These are phyloP conservation scores for Lysiphlebus fabarum DNA, from an alignment of 1,140 invertebrate species.

Conservation along the genomic window DNA sequence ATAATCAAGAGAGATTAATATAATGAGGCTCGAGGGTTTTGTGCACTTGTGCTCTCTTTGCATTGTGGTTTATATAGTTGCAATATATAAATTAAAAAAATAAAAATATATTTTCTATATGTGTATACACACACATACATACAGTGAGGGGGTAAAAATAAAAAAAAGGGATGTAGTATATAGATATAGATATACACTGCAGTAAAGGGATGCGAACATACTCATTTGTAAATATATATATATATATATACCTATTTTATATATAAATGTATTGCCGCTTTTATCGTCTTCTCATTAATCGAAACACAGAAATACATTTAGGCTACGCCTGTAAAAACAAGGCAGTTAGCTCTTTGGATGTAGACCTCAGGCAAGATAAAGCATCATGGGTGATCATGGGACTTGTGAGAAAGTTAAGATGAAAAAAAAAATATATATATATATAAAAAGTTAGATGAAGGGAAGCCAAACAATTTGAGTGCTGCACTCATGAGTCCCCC, in stretches of 20 bases:
- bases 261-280: slow-evolving; percentile 10
- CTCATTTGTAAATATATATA: not conserved
- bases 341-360: slow-evolving; percentile 20
- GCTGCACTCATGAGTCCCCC: not conserved
- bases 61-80: no score
- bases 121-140: no score
- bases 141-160: not conserved
- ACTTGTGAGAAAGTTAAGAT: not conserved
- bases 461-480: slow-evolving; percentile 7
- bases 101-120: not conserved
- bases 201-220: not conserved
- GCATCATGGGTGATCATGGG: slow-evolving; percentile 18
- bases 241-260: slow-evolving; percentile 4
- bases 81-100: not conserved
- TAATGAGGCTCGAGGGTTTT: not conserved
- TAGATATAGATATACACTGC: no score
- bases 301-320: slow-evolving; percentile 26
- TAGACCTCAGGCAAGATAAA: slow-evolving; percentile 23
- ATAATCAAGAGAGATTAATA: slow-evolving; percentile 8
- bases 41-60: no score
- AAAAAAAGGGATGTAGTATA: not conserved
- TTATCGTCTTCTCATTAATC: slow-evolving; percentile 26
- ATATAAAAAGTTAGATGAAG: slow-evolving; percentile 2
- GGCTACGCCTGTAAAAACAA: slow-evolving; percentile 24
- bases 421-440: not conserved